phyloP scores from a whole-genome alignment of 2,797 vertebrate genomes.

The Eutrigla gurnardus region DNA sequence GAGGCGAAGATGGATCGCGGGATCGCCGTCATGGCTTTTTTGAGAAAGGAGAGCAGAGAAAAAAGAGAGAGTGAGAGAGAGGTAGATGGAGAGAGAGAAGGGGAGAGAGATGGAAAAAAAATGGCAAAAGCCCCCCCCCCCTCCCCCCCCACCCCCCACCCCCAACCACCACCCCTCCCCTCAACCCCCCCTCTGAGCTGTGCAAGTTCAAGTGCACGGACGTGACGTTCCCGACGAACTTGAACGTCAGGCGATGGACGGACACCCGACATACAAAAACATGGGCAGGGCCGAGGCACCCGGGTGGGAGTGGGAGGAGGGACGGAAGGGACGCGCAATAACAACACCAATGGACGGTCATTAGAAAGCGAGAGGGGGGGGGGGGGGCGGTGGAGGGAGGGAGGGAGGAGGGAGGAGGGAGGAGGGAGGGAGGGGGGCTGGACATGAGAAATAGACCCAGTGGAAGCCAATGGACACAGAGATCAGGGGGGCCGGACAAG shows the following conservation, averaged over 20 bases:
- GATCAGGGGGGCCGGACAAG: constrained; percentile 90
- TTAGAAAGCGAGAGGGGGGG: constrained; percentile 83
- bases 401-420: constrained; percentile 50
- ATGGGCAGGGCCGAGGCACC: constrained; percentile 94
- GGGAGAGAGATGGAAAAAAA: constrained; percentile 87
- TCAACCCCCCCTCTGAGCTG: constrained; percentile 88
- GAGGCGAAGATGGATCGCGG: constrained; percentile 97
- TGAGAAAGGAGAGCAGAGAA: constrained; percentile 83
- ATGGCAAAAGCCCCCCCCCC: constrained; percentile 94
- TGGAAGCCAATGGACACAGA: constrained; percentile 96
- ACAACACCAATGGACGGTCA: constrained; percentile 99
- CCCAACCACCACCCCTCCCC: constrained; percentile 90
- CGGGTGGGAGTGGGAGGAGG: constrained; percentile 95
- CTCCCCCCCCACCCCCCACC: constrained; percentile 85
- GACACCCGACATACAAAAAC: constrained; percentile 98
- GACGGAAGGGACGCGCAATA: constrained; percentile 86
- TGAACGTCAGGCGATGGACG: constrained; percentile 99
- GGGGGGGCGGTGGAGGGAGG: constrained; percentile 73
- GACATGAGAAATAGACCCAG: constrained; percentile 95
- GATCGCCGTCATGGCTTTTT: constrained; percentile 98
- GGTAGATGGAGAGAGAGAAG: constrained; percentile 81
- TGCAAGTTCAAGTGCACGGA: constrained; percentile 99
- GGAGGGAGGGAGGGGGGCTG: constrained; percentile 87
- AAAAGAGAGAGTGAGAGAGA: constrained; percentile 77
- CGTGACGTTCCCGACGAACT: constrained; percentile 99